Evolutionary conservation across 2,888 invertebrate species (phyloP).

Genomic region (Notodonta ziczac): DNA sequence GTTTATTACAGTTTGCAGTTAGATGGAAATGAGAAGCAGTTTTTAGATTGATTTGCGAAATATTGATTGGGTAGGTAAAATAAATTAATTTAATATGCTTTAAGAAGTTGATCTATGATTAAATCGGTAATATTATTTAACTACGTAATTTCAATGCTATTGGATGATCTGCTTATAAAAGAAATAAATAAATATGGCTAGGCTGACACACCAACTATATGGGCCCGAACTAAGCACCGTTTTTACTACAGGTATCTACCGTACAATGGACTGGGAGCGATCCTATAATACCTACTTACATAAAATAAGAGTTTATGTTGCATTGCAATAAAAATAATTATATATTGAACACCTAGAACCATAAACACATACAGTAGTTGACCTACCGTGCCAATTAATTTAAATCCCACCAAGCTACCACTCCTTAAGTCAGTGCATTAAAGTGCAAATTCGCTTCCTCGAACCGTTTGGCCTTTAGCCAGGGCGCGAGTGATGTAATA

Average conservation of each 20-base stretch:
- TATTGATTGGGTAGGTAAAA: slow-evolving; percentile 38
- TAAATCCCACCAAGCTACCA: not conserved
- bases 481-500: slow-evolving; percentile 14
- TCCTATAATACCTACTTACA: too few relatives aligned
- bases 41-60: slow-evolving; percentile 28
- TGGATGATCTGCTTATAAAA: too few relatives aligned
- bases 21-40: slow-evolving; percentile 29
- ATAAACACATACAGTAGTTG: slow-evolving; percentile 6
- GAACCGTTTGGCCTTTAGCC: not conserved
- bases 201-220: too few relatives aligned
- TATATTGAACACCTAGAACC: not conserved
- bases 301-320: slow-evolving; percentile 5
- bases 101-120: slow-evolving; percentile 15
- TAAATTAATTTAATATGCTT: slow-evolving; percentile 21
- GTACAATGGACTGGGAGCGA: too few relatives aligned
- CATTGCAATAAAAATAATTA: slow-evolving; percentile 14
- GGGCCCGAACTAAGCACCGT: too few relatives aligned
- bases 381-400: slow-evolving; percentile 5
- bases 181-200: too few relatives aligned
- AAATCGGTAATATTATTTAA: not conserved
- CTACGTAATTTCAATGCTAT: not conserved
- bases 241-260: too few relatives aligned
- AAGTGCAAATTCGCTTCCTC: slow-evolving; percentile 7
- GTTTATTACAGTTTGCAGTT: slow-evolving; percentile 39
- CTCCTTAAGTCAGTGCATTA: slow-evolving; percentile 9